Percentiles rank a stretch among this genome's conserved stretches.
These are phyloP conservation scores for Pseudopleuronectes americanus DNA, from an alignment of 2,797 vertebrate genomes.

Conservation along the genomic window DNA sequence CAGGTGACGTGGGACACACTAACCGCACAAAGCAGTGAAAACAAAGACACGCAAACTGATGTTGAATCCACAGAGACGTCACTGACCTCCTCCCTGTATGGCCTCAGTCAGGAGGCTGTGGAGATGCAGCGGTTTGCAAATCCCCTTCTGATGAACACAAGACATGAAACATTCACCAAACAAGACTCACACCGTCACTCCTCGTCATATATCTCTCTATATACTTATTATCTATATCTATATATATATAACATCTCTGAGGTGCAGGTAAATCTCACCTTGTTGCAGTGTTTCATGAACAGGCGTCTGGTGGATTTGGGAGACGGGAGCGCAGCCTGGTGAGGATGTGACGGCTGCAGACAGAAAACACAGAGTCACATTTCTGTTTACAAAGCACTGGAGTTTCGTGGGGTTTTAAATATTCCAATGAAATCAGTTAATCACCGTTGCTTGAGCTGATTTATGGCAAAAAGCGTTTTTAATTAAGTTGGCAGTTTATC, in stretches of 20 bases:
- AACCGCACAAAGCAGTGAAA: no score
- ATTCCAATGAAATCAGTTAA: no score
- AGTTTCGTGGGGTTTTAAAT: no score
- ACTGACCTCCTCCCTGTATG: conserved; percentile 77
- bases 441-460: no score
- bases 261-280: conserved; percentile 57
- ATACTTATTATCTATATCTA: no score
- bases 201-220: no score
- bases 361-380: background rate
- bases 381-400: no score
- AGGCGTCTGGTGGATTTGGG: conserved; percentile 33
- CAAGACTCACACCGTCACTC: background rate
- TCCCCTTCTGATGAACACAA: conserved; percentile 47
- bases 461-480: no score
- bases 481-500: no score
- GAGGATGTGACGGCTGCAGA: conserved; percentile 55
- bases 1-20: no score
- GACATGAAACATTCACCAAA: conserved; percentile 18
- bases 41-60: no score
- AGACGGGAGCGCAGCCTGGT: conserved; percentile 67
- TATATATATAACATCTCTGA: no score
- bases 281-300: conserved; percentile 73
- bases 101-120: conserved; percentile 74
- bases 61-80: background rate
- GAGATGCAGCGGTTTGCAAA: conserved; percentile 74